These are phyloP conservation scores for Hylia prasina DNA, from an alignment of 2,113 vertebrate genomes.

Conservation along the genomic window DNA sequence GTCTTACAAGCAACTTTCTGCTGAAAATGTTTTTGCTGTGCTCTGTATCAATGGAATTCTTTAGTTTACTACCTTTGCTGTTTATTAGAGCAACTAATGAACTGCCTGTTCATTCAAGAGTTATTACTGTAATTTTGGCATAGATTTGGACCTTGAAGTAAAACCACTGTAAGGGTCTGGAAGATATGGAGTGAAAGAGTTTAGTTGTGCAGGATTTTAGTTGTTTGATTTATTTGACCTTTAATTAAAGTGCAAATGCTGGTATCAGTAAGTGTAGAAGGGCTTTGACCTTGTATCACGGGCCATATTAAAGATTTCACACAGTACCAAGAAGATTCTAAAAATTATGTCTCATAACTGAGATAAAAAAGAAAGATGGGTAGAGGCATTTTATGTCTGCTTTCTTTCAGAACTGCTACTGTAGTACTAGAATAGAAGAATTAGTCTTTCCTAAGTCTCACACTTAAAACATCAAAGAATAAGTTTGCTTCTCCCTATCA, in stretches of 20 bases:
- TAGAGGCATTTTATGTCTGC: background rate
- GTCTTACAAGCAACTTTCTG: background rate
- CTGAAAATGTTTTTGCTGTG: background rate
- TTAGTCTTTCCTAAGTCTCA: background rate
- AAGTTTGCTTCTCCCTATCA: background rate
- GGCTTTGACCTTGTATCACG: background rate
- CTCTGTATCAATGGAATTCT: background rate
- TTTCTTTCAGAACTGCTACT: background rate
- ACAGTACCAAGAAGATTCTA: background rate
- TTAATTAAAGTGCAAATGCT: background rate
- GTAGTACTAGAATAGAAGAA: background rate
- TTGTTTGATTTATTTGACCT: background rate
- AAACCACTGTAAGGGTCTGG: background rate
- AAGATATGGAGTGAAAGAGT: background rate
- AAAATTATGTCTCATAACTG: background rate
- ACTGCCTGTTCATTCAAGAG: background rate
- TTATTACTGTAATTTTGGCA: background rate
- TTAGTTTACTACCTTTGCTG: background rate
- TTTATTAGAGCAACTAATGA: background rate
- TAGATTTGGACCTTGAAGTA: background rate
- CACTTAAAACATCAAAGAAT: background rate
- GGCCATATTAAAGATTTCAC: background rate
- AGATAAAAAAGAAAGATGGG: background rate
- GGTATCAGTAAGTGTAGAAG: background rate
- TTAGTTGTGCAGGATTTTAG: background rate